Evolutionary conservation across 23 tunicate genomes (phyloP), one percentile per base, ranked within the genome.

Genomic region (Halocynthia aurantium): DNA sequence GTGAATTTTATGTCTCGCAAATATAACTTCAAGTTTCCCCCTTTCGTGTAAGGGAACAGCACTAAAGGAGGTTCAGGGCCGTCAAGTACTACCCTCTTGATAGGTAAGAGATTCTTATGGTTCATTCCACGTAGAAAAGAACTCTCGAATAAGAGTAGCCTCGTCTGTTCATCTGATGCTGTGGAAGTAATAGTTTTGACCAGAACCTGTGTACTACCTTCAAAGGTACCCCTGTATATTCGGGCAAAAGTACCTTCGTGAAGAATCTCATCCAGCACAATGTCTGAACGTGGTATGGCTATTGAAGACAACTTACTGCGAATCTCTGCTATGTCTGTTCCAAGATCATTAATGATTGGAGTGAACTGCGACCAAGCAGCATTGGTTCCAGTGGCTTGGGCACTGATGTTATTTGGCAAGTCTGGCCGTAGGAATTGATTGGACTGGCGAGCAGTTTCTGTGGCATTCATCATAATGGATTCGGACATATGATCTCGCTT

Each of bases 161-260:
- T 64, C 63, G 83, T 83, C 57, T 92, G 98, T 65, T 83, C 85
- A n/a, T 86, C 88, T 31, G 98, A 87, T 40, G 98, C 98, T 53
- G 61, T 83, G 6, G 77, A 82, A 71, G 98, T 67, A 6, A 92
- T 88, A 55, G 98, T 92, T 78, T 92, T 92, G 6, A 92, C 62
- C 50, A 82, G 73, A 11, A 86, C 88, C 6, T 19, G 80, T 17
- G 80, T 44, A 61, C 84, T 85, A 54, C 70, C 88, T 57, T 86
- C 76, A 62, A 85, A 69, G 0, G 40, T 19, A 7, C 92, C 91
- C 55, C 80, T 82, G 55, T 82, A 86, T 52, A 86, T 78, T n/a
- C 90, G 77, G 51, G 98, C 84, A 79, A 92, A 92, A 7, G 98
- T 92, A 6, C 98, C 98, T 74, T 92, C 89, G 22, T 87, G 67